Base-by-base conservation (phyloP, 2,888 invertebrate genomes). In the Noctuana brunneofusca region DNA sequence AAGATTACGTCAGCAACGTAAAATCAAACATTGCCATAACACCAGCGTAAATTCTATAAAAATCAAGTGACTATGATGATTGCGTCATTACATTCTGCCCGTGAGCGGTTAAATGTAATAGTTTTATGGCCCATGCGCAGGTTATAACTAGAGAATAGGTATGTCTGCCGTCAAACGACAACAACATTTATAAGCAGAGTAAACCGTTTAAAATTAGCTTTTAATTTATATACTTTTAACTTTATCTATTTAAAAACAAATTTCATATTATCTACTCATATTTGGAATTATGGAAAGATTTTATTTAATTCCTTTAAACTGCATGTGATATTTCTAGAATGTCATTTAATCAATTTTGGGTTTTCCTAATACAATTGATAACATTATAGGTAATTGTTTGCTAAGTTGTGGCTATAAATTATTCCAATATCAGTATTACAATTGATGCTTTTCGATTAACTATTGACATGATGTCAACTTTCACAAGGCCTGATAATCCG, bases 1-100 rank as follows among this genome's bases (percentile, higher is more conserved):
- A 43, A 55, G 11, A 49, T 58, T 35, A 49, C 58, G 35, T 58
- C 58, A 58, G 48, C 27, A 48, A 48, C 46, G n/a, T 2, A n/a
- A 38, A 58, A 9, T 12, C 24, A 49, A 22, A 58, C 24, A 50
- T 49, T 58, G n/a, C 30, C n/a, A 27, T 24, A 41, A 14, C 12
- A 11, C 22, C 8, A 27, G 14, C 11, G 50, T 24, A 18, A 38
- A 24, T 49, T 58, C 46, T 58, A 58, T 50, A 50, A 58, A 58
- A 58, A 58, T 58, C 27, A 50, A 24, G 24, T 50, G 27, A 50
- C 27, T 48, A 32, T 16, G 11, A 58, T 18, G 38, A 27, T 35
- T 58, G 16, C 57, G 22, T 58, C 43, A 49, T 48, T 3, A 16
- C 5, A 14, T 32, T 24, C 22, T 14, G 14, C 14, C 18, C 27